phyloP scores from a whole-genome alignment of 1,140 invertebrate species.

The Apis mellifera region DNA sequence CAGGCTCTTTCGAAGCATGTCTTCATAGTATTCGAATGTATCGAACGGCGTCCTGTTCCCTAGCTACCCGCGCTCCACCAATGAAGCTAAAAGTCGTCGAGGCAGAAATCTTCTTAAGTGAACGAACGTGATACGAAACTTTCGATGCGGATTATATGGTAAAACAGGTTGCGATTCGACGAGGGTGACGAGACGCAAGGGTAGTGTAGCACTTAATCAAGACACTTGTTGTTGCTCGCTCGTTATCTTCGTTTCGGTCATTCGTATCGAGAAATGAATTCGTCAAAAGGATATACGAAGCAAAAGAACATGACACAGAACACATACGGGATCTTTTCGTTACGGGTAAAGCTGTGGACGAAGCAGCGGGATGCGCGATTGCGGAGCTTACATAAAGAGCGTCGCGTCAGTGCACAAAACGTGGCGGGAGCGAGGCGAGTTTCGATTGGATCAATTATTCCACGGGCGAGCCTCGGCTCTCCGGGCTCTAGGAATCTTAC shows the following conservation, averaged over 20 bases:
- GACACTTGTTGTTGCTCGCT: conserved; percentile 36
- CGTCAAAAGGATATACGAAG: neutral
- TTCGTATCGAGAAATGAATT: neutral
- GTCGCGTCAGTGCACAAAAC: conserved; percentile 45
- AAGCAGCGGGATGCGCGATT: conserved; percentile 25
- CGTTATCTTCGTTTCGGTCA: conserved; percentile 13
- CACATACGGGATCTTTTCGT: no score
- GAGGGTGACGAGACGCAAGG: neutral
- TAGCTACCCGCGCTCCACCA: neutral
- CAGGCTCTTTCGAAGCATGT: conserved; percentile 27
- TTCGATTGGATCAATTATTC: conserved; percentile 71
- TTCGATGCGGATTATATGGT: neutral
- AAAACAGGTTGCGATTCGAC: conserved; percentile 15
- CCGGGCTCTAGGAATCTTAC: conserved; percentile 62
- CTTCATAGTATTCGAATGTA: neutral
- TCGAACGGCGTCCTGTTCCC: conserved; percentile 32
- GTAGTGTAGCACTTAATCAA: neutral
- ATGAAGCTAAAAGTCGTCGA: neutral
- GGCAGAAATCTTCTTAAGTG: neutral
- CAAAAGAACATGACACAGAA: no score
- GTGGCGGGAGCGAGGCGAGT: conserved; percentile 63
- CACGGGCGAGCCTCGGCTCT: conserved; percentile 62
- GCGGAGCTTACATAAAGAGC: conserved; percentile 54
- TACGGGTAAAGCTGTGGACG: neutral
- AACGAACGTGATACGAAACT: neutral